Percentiles rank a stretch among this genome's conserved stretches.
These are phyloP conservation scores for Ethmia dodecea DNA, from an alignment of 2,888 invertebrate species.

Conservation along the genomic window DNA sequence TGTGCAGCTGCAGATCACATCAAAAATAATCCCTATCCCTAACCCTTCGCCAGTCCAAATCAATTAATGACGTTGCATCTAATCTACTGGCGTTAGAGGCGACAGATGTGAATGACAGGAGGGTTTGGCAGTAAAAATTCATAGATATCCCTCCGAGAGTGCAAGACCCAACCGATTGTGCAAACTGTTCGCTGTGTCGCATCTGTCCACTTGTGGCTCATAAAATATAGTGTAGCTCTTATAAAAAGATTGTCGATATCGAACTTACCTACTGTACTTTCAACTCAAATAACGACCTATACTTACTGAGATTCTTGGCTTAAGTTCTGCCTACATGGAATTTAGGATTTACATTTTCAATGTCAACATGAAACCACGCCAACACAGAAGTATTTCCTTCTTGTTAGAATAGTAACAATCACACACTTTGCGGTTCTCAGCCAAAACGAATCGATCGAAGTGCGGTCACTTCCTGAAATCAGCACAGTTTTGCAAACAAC, in stretches of 20 bases:
- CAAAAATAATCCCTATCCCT: slow-evolving; percentile 52
- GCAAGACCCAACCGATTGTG: slow-evolving; percentile 47
- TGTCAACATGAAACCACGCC: slow-evolving; percentile 21
- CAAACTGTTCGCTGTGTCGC: slow-evolving; percentile 64
- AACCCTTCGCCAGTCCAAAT: slow-evolving; percentile 49
- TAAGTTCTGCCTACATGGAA: too few species aligned
- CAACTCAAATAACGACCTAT: too few species aligned
- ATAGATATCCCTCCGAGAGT: slow-evolving; percentile 56
- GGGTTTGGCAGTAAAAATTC: slow-evolving; percentile 59
- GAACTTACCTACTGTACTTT: too few species aligned
- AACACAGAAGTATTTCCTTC: slow-evolving; percentile 26
- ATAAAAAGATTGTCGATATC: slow-evolving; percentile 23
- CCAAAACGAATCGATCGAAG: slow-evolving; percentile 30
- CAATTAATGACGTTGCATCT: slow-evolving; percentile 71
- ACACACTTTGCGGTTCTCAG: slow-evolving; percentile 29
- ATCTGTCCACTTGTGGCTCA: slow-evolving; percentile 68
- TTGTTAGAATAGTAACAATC: slow-evolving; percentile 28
- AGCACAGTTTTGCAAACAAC: slow-evolving; percentile 64
- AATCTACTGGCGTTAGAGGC: slow-evolving; percentile 55
- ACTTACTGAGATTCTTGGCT: too few species aligned
- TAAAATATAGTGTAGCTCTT: slow-evolving; percentile 23
- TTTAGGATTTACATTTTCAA: slow-evolving; percentile 26
- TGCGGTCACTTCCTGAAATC: slow-evolving; percentile 63
- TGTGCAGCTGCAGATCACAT: slow-evolving; percentile 42
- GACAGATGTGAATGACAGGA: slow-evolving; percentile 71